Evolutionary conservation across 2,888 invertebrate species (phyloP).

Genomic region (Formica aserva): DNA sequence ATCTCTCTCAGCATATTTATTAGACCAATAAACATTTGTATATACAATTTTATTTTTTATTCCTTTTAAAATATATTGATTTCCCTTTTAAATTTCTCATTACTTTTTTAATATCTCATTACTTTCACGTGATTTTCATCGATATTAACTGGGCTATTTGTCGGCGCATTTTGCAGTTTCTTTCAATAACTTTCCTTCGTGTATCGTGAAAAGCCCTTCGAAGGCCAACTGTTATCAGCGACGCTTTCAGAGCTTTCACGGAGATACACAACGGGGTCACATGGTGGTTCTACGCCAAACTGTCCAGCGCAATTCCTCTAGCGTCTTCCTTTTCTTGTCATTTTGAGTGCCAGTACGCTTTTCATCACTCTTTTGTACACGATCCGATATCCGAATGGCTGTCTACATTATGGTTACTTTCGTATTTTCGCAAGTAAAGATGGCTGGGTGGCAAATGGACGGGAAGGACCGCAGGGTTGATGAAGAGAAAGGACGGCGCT

Average conservation of each 20-base stretch:
- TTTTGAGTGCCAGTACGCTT: conserved; percentile 55
- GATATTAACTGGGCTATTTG: conserved; percentile 27
- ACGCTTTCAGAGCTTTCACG: conserved; percentile 60
- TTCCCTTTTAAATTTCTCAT: not conserved
- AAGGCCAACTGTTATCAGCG: conserved; percentile 38
- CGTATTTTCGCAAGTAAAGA: conserved; percentile 65
- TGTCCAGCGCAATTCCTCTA: conserved; percentile 55
- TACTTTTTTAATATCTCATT: not conserved
- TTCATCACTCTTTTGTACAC: conserved; percentile 51
- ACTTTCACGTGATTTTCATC: not conserved
- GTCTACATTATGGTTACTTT: conserved; percentile 55
- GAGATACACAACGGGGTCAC: conserved; percentile 58
- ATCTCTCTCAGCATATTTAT: conserved; percentile 2
- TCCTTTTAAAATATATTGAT: not conserved
- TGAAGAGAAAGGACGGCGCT: conserved; percentile 56
- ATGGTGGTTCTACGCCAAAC: conserved; percentile 63
- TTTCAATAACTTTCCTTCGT: conserved; percentile 36
- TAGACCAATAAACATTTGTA: not conserved
- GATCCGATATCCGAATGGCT: conserved; percentile 64
- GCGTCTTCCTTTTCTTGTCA: conserved; percentile 39
- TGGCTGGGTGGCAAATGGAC: conserved; percentile 40
- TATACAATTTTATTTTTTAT: not conserved
- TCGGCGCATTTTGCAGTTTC: conserved; percentile 31
- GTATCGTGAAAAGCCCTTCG: conserved; percentile 54
- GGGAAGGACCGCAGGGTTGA: conserved; percentile 35